These are phyloP conservation scores for Chionis minor DNA, from an alignment of 2,113 vertebrate species.

Conservation along the genomic window DNA sequence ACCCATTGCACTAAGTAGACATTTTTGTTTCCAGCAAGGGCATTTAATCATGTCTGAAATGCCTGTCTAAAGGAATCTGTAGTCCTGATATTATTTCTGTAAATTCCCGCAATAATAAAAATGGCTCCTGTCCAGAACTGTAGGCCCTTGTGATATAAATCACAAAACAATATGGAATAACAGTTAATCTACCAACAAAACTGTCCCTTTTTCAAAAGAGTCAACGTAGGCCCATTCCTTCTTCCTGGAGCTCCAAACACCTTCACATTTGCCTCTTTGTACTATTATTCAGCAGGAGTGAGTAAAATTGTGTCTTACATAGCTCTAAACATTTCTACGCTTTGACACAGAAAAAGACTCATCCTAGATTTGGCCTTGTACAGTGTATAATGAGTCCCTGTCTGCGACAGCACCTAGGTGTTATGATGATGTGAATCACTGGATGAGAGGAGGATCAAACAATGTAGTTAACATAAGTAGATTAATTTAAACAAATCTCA, in stretches of 20 bases:
- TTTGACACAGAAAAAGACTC: background rate
- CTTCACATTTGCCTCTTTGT: background rate
- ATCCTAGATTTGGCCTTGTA: background rate
- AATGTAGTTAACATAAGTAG: background rate
- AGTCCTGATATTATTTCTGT: conserved; percentile 24
- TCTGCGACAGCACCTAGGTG: background rate
- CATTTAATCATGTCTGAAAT: conserved; percentile 56
- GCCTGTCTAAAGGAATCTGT: conserved; percentile 44
- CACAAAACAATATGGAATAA: background rate
- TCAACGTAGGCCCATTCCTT: background rate
- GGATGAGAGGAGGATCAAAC: background rate
- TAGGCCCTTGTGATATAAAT: background rate
- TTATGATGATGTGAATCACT: background rate
- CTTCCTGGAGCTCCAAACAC: background rate
- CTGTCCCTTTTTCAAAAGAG: background rate
- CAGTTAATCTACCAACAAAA: background rate
- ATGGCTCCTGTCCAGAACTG: background rate
- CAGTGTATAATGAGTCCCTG: accelerated
- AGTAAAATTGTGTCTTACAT: background rate
- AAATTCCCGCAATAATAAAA: conserved; percentile 37
- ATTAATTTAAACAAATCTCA: background rate
- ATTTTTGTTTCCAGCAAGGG: conserved; percentile 43
- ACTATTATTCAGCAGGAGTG: background rate
- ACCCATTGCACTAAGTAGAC: conserved; percentile 4
- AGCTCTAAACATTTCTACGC: background rate